Base-by-base conservation (phyloP, 2,797 vertebrate species). In the Prunella strophiata region DNA sequence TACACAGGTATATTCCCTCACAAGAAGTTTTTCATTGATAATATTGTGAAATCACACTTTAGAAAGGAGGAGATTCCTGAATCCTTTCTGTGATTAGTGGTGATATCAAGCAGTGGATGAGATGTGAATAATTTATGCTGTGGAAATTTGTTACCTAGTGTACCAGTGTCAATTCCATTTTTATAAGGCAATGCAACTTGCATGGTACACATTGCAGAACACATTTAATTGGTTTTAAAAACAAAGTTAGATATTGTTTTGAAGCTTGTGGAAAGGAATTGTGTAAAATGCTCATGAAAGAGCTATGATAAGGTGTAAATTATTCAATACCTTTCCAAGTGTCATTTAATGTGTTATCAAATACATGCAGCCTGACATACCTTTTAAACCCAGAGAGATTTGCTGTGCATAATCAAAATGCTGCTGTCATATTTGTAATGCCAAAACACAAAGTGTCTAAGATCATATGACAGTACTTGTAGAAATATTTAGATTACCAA, bases 401-500 rank as follows among this genome's bases (percentile, higher is more conserved):
- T 92, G 67, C 93, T 91, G 55, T 85, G 89, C 68, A 8, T 91
- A 75, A 95, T 94, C 83, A 91, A 93, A 95, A 93, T 3, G 43
- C 80, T 73, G 91, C 94, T 97, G 96, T 97, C 95, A 65, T 95
- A 76, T 93, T 92, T 95, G 85, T 91, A 86, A 94, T 96, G 65
- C 86, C 59, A 6, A 51, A 92, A 87, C 85, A 67, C 59, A 32
- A 61, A 59, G 45, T 74, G 80, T 91, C 96, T 95, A 74, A 89
- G 88, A 91, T 96, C 89, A 68, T 91, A 78, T 95, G 96, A 86
- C 91, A 94, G 83, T 72, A 15, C 91, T 95, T 93, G 93, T 91
- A 68, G 93, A 96, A 95, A 96, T 91, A 91, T 94, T 96, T 91
- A 91, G 85, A 93, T 95, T 50, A 84, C 86, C 34, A 36, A 85